Percentiles rank a stretch among this genome's conserved stretches.
Evolutionary conservation across 1,140 invertebrate genomes (phyloP).

Genomic region (Microplitis mediator): DNA sequence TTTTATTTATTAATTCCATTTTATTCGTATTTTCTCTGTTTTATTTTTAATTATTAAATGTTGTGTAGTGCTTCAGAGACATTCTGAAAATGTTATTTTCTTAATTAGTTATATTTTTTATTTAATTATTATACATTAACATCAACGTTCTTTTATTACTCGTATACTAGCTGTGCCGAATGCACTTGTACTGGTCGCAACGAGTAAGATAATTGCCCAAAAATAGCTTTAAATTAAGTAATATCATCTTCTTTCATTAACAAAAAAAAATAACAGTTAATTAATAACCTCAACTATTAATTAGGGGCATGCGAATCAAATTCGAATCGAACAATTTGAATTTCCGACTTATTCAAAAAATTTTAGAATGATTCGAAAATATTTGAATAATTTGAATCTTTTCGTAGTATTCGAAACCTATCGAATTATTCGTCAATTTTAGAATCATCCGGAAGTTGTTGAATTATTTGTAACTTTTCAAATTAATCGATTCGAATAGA

Average conservation of each 20-base stretch:
- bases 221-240: constrained; percentile 22
- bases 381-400: too few species aligned
- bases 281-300: background rate
- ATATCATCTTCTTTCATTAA: background rate
- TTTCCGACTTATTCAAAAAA: too few species aligned
- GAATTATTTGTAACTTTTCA: too few species aligned
- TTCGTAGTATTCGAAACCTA: too few species aligned
- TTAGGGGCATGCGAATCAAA: background rate
- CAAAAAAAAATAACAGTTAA: background rate
- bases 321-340: too few species aligned
- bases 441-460: too few species aligned
- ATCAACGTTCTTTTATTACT: constrained; percentile 45
- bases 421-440: too few species aligned
- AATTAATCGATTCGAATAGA: too few species aligned
- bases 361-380: too few species aligned
- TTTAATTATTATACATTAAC: constrained; percentile 32
- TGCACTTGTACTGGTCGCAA: constrained; percentile 63
- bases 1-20: constrained; percentile 36
- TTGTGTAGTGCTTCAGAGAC: constrained; percentile 56
- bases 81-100: constrained; percentile 38
- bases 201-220: constrained; percentile 49
- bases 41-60: constrained; percentile 51
- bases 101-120: too few species aligned
- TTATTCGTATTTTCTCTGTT: constrained; percentile 36
- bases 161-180: constrained; percentile 64